These are phyloP conservation scores for Patella caerulea DNA, from an alignment of 2,888 invertebrate species.

Conservation along the genomic window DNA sequence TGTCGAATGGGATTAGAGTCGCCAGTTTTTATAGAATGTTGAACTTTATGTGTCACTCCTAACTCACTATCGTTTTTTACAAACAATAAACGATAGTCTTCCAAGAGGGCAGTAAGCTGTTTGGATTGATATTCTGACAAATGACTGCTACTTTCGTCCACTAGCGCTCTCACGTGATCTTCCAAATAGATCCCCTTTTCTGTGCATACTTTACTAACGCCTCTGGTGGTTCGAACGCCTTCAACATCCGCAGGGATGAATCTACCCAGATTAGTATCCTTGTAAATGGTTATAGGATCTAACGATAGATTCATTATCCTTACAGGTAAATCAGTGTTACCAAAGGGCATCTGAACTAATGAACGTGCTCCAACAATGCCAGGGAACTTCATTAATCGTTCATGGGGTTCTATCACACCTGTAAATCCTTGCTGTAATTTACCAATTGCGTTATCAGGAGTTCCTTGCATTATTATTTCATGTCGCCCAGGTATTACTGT, in stretches of 20 bases:
- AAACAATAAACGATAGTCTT: slow-evolving; percentile 21
- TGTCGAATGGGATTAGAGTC: slow-evolving; percentile 24
- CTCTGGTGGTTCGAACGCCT: too few relatives aligned
- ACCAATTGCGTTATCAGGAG: slow-evolving; percentile 10
- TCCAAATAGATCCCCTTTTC: too few relatives aligned
- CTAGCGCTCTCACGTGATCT: not conserved
- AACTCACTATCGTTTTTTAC: slow-evolving; percentile 19
- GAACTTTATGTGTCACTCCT: slow-evolving; percentile 16
- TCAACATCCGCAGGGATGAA: not conserved
- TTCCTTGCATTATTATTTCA: slow-evolving; percentile 11
- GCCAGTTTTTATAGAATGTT: slow-evolving; percentile 22
- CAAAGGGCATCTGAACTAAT: slow-evolving; percentile 8
- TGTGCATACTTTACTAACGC: too few relatives aligned
- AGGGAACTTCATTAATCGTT: slow-evolving; percentile 11
- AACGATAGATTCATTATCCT: slow-evolving; percentile 16
- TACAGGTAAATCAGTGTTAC: slow-evolving; percentile 10
- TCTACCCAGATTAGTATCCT: slow-evolving; percentile 14
- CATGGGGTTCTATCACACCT: slow-evolving; percentile 14
- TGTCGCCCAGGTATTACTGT: slow-evolving; percentile 10
- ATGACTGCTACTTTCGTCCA: slow-evolving; percentile 6
- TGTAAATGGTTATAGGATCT: slow-evolving; percentile 14
- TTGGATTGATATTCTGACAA: slow-evolving; percentile 11
- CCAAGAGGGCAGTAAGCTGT: slow-evolving; percentile 14
- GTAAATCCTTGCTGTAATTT: slow-evolving; percentile 15
- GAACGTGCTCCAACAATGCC: slow-evolving; percentile 22